A percentile compares a stretch with the other conserved stretches of the same genome.
Evolutionary conservation across 1,140 invertebrate genomes (phyloP).

Genomic region (Drosophila athabasca): DNA sequence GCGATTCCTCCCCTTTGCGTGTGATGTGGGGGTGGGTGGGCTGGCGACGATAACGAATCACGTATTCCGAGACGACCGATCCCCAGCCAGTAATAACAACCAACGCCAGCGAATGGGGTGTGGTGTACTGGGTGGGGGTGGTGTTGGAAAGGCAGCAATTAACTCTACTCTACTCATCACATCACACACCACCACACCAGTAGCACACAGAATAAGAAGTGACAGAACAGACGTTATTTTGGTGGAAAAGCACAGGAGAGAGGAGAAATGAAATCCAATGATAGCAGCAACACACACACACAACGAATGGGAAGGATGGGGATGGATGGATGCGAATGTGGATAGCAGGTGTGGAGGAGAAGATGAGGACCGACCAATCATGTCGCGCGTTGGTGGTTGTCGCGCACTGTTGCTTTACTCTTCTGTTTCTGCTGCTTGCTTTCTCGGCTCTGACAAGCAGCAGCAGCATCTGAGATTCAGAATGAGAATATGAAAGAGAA

Average conservation of each 20-base stretch:
- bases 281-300: conserved; percentile 2
- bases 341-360: conserved; percentile 11
- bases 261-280: not conserved
- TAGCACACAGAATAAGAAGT: too few relatives aligned
- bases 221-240: too few relatives aligned
- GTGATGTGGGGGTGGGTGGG: not conserved
- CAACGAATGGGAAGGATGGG: not conserved
- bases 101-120: conserved; percentile 26
- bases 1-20: conserved; percentile 32
- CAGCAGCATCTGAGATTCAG: conserved; percentile 43
- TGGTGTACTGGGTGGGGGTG: conserved; percentile 2
- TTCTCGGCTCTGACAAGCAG: conserved; percentile 10
- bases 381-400: conserved; percentile 51
- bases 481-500: too few relatives aligned
- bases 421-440: conserved; percentile 32
- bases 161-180: conserved; percentile 48
- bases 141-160: conserved; percentile 60
- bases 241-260: conserved; percentile 1
- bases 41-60: conserved; percentile 60
- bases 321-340: conserved; percentile 5
- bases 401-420: conserved; percentile 65
- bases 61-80: conserved; percentile 17
- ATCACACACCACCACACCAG: conserved; percentile 5
- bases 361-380: conserved; percentile 69
- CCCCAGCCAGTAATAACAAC: conserved; percentile 51